Percentiles rank a stretch among this genome's conserved stretches.
These are phyloP conservation scores for Leuciscus idus DNA, from an alignment of 2,113 vertebrate species.

Conservation along the genomic window DNA sequence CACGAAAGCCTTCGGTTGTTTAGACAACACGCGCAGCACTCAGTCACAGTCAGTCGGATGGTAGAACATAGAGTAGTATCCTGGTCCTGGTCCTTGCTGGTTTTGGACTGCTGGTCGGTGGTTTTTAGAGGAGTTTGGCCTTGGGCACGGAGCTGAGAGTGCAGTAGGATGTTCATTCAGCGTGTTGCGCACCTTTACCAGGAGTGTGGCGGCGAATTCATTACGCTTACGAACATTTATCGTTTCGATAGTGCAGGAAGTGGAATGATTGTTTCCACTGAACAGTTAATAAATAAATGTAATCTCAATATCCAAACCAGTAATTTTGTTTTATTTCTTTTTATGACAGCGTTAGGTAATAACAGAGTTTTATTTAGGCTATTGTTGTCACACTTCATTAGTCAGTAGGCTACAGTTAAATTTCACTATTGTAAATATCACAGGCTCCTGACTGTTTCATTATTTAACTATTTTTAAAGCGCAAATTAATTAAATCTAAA, in stretches of 20 bases:
- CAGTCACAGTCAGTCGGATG: not conserved
- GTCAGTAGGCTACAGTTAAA: not conserved
- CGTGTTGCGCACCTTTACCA: conserved; percentile 40
- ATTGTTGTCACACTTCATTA: not conserved
- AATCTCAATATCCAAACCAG: not conserved
- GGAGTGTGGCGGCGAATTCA: conserved; percentile 2
- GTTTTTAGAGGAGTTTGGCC: not conserved
- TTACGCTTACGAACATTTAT: not conserved
- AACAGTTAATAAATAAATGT: not conserved
- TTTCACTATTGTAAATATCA: not conserved
- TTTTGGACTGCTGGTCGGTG: not conserved
- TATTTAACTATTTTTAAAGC: not conserved
- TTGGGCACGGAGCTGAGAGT: not conserved
- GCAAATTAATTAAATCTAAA: not conserved
- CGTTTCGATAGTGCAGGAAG: not conserved
- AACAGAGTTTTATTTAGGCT: not conserved
- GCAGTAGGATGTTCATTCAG: not conserved
- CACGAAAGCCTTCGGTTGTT: conserved; percentile 17
- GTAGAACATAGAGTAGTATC: not conserved
- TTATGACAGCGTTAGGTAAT: not conserved
- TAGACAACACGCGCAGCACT: not conserved
- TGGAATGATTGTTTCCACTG: not conserved
- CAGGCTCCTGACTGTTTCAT: not conserved
- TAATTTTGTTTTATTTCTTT: not conserved
- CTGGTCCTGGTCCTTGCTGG: not conserved